Evolutionary conservation across 1,140 invertebrate genomes (phyloP).

Genomic region (Oreohelix idahoensis): DNA sequence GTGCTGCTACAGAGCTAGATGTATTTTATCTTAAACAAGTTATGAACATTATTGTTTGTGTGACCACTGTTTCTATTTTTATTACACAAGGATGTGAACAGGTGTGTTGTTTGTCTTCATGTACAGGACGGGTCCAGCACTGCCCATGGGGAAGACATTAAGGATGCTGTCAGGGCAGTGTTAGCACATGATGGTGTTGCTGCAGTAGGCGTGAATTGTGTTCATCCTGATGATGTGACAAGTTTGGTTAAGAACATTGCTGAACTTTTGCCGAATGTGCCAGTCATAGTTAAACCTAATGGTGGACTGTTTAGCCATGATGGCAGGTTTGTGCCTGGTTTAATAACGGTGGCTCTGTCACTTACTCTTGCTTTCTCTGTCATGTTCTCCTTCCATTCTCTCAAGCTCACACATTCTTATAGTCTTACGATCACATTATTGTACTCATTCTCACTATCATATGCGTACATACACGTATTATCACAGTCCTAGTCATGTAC

Average conservation of each 20-base stretch:
- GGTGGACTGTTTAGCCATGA: slow-evolving; percentile 80
- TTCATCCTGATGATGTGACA: slow-evolving; percentile 78
- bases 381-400: background rate
- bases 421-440: background rate
- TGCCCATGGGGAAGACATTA: slow-evolving; percentile 81
- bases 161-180: slow-evolving; percentile 75
- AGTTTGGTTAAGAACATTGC: slow-evolving; percentile 74
- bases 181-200: slow-evolving; percentile 79
- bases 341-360: too few relatives aligned
- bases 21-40: too few relatives aligned
- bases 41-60: too few relatives aligned
- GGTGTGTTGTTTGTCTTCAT: too few relatives aligned
- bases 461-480: too few relatives aligned
- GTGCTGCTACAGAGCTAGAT: too few relatives aligned
- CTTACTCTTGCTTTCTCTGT: too few relatives aligned
- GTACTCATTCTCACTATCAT: too few relatives aligned
- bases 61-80: too few relatives aligned
- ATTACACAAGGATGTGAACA: too few relatives aligned
- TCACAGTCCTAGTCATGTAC: too few relatives aligned
- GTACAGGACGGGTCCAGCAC: slow-evolving; percentile 67
- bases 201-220: slow-evolving; percentile 90
- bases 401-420: too few relatives aligned
- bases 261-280: slow-evolving; percentile 41
- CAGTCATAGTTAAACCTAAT: slow-evolving; percentile 82
- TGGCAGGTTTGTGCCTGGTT: slow-evolving; percentile 2